Conservation (phyloP, 2,113 vertebrate species). For the Aplodontia rufa region DNA sequence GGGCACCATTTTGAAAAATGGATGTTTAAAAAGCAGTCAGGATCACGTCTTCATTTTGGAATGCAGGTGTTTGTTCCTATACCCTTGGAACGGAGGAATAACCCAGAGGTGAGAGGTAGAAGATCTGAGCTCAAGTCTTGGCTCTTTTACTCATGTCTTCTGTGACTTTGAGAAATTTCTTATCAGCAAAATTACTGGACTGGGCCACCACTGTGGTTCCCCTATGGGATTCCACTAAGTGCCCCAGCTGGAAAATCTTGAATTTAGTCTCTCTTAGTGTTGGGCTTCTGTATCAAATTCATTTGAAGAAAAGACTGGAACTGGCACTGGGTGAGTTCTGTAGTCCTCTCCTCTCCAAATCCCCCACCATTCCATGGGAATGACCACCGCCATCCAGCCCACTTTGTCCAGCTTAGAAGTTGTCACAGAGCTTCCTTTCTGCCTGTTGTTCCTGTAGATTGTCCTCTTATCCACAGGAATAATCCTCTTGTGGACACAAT, state of each 20-base stretch:
- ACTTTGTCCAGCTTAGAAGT: background rate
- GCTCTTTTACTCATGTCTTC: background rate
- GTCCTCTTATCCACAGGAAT: background rate
- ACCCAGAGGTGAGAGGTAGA: background rate
- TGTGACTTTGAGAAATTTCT: background rate
- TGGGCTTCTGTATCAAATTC: background rate
- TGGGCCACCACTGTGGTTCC: background rate
- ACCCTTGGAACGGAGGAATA: background rate
- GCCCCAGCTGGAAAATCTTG: background rate
- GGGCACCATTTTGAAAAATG: background rate
- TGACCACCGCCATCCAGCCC: background rate
- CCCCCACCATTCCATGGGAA: background rate
- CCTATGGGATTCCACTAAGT: background rate
- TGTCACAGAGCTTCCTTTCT: background rate
- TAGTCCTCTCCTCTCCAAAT: background rate
- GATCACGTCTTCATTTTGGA: background rate
- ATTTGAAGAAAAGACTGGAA: background rate
- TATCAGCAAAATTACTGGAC: background rate
- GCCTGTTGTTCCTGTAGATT: background rate
- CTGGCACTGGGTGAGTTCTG: background rate
- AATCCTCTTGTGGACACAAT: background rate
- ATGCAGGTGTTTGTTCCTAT: background rate
- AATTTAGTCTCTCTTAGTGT: background rate
- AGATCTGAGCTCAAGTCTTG: background rate
- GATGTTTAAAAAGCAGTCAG: background rate